Evolutionary conservation across 2,888 invertebrate species (phyloP), one percentile per base, ranked within the genome.

Genomic region (Sicus ferrugineus): DNA sequence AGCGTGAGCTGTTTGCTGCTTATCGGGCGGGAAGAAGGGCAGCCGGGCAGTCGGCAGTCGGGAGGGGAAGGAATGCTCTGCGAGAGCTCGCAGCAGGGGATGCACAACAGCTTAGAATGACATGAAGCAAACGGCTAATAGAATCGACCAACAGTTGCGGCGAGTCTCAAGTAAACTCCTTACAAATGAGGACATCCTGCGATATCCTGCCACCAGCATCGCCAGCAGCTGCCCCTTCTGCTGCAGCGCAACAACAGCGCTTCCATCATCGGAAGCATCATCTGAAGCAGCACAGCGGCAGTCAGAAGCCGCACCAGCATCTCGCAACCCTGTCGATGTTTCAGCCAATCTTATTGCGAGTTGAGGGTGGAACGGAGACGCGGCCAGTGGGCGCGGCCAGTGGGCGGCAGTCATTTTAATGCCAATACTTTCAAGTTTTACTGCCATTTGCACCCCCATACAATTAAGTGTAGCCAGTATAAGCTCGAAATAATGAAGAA

Each of bases 81-180:
- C n/a, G n/a, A n/a, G n/a, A 7, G 6, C 42, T 9, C 21, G 16
- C 54, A 38, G 52, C 34, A 16, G 46, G 42, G 26, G 46, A 31
- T 34, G 28, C 31, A 28, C 52, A 31, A 30, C 30, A 59, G 67
- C 68, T 68, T 52, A 28, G 21, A 62, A 62, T 30, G 61, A 62
- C 52, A 62, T 30, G 61, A 68, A 62, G 58, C 68, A 62, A 42
- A 62, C 54, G 31, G 62, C 52, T 68, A 62, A 68, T 62, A 62
- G 59, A 62, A 68, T 31, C 21, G 9, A 30, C 50, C 67, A 26
- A 48, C 38, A 19, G 46, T 28, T 52, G 52, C 26, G 52, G 28
- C 38, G 19, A 48, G 14, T 50, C 31, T 38, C 11, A 56, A 23
- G 28, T 62, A 21, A 46, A 64, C 54, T 54, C 65, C 31, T 54